Conservation (phyloP, 1,140 invertebrate genomes). For the Metopolophium dirhodum region DNA sequence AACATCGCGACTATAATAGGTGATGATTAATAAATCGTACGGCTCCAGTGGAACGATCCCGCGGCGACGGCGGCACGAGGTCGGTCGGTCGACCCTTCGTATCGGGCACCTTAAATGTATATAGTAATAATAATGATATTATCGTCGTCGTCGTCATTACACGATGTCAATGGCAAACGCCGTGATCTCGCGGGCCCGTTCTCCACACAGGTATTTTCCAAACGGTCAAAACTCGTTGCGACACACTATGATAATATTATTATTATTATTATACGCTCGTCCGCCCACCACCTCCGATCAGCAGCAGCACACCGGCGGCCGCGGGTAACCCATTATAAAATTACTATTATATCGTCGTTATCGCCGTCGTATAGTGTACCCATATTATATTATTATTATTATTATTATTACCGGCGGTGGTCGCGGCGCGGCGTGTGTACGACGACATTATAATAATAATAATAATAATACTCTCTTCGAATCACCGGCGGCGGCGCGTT, state of each 20-base stretch:
- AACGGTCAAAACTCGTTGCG: not conserved
- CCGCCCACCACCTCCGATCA: not conserved
- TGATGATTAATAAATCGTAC: not conserved
- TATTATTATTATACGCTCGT: not conserved
- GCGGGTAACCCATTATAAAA: not conserved
- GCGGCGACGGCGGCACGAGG: not conserved
- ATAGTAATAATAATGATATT: not conserved
- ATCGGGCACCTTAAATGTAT: not conserved
- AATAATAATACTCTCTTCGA: slow-evolving; percentile 2
- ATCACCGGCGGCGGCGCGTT: slow-evolving; percentile 27
- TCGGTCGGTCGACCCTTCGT: slow-evolving; percentile 27
- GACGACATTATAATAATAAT: not conserved
- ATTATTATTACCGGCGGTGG: not conserved
- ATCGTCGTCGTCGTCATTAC: not conserved
- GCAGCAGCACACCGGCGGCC: not conserved
- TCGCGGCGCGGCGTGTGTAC: not conserved
- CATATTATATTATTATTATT: not conserved
- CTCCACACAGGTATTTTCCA: not conserved
- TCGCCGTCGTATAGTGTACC: not conserved
- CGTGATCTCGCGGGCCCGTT: not conserved
- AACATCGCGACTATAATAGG: not conserved
- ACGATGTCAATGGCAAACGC: not conserved
- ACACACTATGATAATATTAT: not conserved
- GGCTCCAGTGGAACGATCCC: not conserved
- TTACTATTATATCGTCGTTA: not conserved